Base-by-base conservation (phyloP, 2,888 invertebrate species). In the Trachelus tabidus region DNA sequence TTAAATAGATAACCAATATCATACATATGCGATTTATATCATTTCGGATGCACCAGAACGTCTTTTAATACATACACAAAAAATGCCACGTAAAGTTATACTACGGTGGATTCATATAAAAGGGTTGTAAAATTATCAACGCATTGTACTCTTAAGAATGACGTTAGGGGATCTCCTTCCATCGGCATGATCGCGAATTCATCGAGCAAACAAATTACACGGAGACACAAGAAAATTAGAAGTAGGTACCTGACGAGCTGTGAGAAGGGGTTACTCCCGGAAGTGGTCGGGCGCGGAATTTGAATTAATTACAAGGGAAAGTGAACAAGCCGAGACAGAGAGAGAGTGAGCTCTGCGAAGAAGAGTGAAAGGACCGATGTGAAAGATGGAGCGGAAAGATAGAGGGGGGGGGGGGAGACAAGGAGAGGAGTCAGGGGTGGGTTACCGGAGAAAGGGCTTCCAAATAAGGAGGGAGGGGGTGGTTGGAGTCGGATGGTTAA, bases 271-370 rank as follows among this genome's bases (percentile, higher is more conserved):
- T 77, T 77, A 71, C 69, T 69, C 34, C 73, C 76, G 71, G 76
- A 76, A 56, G 76, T 84, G 80, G 81, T 56, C 23, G 56, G 56
- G 56, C 56, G 82, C 81, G 85, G 86, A 87, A 87, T 87, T 86
- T 86, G 83, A 88, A 87, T 87, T 87, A 87, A 87, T 88, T 87
- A 83, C 84, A 81, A 79, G 81, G 81, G 83, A 82, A 85, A 83
- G 83, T 82, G 83, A 83, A 82, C 82, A 83, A 84, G 83, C 81
- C 81, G 79, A 81, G 81, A 81, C 81, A 79, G 76, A 31, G 1
- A 31, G 1, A 9, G 23, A 23, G 79, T 76, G 79, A 71, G 77
- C 75, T 73, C 74, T n/a, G 79, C 34, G 56, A 23, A 79, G 77
- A 78, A 81, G 77, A 56, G 56, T 23, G 56, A 56, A 23, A 56